Evolutionary conservation across 2,113 vertebrate species (phyloP).

Genomic region (Otolemur garnettii): DNA sequence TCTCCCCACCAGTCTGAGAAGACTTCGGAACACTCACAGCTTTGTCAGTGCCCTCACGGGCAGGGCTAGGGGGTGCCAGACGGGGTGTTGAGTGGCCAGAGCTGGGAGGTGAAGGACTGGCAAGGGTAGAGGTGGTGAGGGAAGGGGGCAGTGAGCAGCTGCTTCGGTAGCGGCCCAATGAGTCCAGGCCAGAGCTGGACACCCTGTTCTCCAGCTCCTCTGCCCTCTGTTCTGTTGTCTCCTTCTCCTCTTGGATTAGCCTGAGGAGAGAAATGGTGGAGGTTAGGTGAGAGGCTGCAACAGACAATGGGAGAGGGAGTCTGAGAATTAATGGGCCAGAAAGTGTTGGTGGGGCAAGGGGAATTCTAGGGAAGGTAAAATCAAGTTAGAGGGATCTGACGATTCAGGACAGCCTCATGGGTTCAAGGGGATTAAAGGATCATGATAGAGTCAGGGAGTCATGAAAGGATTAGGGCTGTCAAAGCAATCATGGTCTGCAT

Average conservation of each 20-base stretch:
- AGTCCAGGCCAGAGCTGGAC: constrained; percentile 93
- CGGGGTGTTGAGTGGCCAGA: constrained; percentile 96
- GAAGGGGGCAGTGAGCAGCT: constrained; percentile 93
- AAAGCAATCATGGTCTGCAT: not conserved
- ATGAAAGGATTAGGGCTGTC: not conserved
- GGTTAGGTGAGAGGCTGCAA: not conserved
- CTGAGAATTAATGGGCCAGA: not conserved
- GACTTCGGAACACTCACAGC: constrained; percentile 67
- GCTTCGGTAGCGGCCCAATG: constrained; percentile 89
- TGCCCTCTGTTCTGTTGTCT: constrained; percentile 94
- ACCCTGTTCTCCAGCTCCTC: constrained; percentile 96
- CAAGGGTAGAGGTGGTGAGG: constrained; percentile 95
- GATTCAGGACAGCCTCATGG: not conserved
- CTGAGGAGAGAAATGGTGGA: constrained; percentile 79
- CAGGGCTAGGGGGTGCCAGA: constrained; percentile 92
- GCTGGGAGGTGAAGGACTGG: constrained; percentile 95
- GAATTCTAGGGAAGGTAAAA: not conserved
- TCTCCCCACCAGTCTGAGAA: not conserved
- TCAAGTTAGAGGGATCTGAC: not conserved
- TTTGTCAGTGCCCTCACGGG: constrained; percentile 89
- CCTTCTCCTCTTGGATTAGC: constrained; percentile 96
- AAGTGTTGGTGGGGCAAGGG: not conserved
- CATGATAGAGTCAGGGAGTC: not conserved
- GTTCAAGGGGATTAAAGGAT: not conserved
- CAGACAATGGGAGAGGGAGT: not conserved